Conservation (phyloP, 1,140 invertebrate genomes). For the Papilio glaucus region DNA sequence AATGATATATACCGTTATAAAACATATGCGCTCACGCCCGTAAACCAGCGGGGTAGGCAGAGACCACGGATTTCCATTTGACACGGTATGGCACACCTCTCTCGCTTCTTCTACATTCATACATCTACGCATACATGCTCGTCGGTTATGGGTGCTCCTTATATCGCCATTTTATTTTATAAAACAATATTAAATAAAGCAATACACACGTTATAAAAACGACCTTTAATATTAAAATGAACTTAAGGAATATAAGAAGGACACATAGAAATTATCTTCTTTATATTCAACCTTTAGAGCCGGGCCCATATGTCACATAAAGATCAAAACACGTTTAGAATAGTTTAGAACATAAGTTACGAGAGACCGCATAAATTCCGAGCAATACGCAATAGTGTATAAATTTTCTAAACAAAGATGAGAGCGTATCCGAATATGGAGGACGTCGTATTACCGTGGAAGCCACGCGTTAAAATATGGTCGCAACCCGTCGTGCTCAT, state of each 20-base stretch:
- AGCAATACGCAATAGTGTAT: constrained; percentile 36
- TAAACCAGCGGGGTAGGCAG: too few species aligned
- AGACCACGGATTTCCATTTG: too few species aligned
- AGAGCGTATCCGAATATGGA: constrained; percentile 48
- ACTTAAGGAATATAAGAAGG: neutral
- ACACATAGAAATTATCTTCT: neutral
- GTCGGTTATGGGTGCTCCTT: too few species aligned
- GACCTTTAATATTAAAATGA: neutral
- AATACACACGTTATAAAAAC: too few species aligned
- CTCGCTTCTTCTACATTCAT: too few species aligned
- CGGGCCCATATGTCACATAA: constrained; percentile 30
- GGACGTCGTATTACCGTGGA: constrained; percentile 49
- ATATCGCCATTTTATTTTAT: too few species aligned
- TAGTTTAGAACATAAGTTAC: constrained; percentile 16
- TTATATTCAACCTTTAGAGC: constrained; percentile 19
- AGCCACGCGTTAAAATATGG: constrained; percentile 53
- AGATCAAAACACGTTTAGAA: constrained; percentile 27
- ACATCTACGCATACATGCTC: too few species aligned
- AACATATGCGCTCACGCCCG: too few species aligned
- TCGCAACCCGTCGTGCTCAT: constrained; percentile 45
- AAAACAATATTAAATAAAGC: too few species aligned
- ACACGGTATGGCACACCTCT: too few species aligned
- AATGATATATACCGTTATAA: too few species aligned
- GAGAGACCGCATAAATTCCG: constrained; percentile 21
- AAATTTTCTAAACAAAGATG: constrained; percentile 38